Percentiles rank a stretch among this genome's conserved stretches.
Conservation (phyloP, 2,113 vertebrate genomes). For the Ptyas mucosa region DNA sequence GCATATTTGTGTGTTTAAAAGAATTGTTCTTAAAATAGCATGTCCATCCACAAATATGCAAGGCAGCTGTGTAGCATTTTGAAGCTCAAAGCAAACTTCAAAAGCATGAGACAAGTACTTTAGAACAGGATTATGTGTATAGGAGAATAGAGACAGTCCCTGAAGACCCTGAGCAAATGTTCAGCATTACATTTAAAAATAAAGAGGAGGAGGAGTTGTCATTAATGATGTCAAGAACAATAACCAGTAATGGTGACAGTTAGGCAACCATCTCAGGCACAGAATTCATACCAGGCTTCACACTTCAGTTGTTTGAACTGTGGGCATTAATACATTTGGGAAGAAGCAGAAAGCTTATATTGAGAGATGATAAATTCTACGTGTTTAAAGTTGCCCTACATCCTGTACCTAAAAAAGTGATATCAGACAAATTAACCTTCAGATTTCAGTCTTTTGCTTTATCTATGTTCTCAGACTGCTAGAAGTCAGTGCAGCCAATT, state of each 20-base stretch:
- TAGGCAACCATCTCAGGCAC: not conserved
- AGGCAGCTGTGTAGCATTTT: not conserved
- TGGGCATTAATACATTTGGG: not conserved
- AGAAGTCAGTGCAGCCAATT: not conserved
- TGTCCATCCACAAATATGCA: not conserved
- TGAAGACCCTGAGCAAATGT: not conserved
- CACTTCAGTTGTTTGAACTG: not conserved
- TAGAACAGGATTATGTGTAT: not conserved
- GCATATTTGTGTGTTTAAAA: not conserved
- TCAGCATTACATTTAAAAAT: not conserved
- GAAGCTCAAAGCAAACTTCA: not conserved
- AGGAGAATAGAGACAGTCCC: not conserved
- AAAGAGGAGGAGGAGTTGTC: not conserved
- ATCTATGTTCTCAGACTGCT: not conserved
- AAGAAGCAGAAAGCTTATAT: not conserved
- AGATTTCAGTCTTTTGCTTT: not conserved
- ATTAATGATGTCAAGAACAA: not conserved
- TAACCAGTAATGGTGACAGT: not conserved
- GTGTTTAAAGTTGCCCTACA: constrained; percentile 24
- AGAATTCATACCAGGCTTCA: not conserved
- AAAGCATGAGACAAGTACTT: not conserved
- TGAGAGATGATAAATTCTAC: constrained; percentile 2
- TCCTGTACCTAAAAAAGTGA: not conserved
- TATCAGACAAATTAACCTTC: constrained; percentile 3
- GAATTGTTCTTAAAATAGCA: not conserved